These are phyloP conservation scores for Mionectes macconnelli DNA, from an alignment of 2,113 vertebrate species.

Conservation along the genomic window DNA sequence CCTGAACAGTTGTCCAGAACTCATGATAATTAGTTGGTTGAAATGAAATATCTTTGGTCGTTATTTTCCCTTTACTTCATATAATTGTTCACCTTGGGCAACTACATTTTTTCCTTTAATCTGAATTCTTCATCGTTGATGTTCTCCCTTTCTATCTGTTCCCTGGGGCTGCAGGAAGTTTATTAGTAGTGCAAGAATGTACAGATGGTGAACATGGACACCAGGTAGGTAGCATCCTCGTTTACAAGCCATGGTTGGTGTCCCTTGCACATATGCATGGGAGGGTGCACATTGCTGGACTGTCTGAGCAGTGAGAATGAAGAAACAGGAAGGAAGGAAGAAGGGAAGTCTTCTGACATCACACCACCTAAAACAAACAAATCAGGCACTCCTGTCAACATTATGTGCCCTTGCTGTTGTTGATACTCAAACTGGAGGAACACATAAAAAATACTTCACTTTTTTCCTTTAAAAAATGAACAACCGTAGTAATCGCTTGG, in stretches of 20 bases:
- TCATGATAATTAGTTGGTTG: slow-evolving; percentile 93
- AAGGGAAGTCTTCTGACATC: neutral
- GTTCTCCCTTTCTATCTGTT: slow-evolving; percentile 27
- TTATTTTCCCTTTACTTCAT: slow-evolving; percentile 86
- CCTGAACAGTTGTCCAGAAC: slow-evolving; percentile 96
- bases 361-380: neutral
- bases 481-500: neutral
- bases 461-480: neutral
- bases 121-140: slow-evolving; percentile 14
- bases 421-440: neutral
- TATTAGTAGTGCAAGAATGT: neutral
- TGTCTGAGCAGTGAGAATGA: neutral
- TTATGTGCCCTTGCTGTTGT: fast-evolving
- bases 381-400: fast-evolving
- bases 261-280: fast-evolving
- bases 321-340: neutral
- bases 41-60: slow-evolving; percentile 91
- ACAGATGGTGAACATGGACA: fast-evolving
- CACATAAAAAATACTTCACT: neutral
- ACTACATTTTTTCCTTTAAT: slow-evolving; percentile 73
- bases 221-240: fast-evolving
- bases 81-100: slow-evolving; percentile 76
- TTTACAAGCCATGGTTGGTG: fast-evolving
- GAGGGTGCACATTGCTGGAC: fast-evolving
- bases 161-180: neutral